Percentiles rank a stretch among this genome's conserved stretches.
Conservation (phyloP, 2,797 vertebrate species). For the Euphonia xanthogaster region DNA sequence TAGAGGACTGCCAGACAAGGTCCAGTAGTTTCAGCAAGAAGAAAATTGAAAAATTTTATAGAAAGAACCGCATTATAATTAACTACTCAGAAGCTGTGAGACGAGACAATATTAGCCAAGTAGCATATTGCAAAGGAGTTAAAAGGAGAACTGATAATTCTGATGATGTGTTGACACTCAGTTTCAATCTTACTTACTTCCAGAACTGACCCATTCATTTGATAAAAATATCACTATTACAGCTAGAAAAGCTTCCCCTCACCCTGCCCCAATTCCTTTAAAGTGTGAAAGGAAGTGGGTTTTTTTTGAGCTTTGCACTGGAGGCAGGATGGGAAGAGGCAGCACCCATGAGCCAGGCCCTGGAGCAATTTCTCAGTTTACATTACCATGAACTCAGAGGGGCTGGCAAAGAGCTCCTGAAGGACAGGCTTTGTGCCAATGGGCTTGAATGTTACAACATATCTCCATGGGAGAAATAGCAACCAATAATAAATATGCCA, state of each 20-base stretch:
- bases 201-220: neutral
- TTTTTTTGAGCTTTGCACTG: neutral
- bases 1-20: neutral
- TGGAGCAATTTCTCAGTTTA: neutral
- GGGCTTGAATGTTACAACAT: neutral
- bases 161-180: neutral
- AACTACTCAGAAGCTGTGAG: neutral
- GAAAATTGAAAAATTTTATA: constrained; percentile 5
- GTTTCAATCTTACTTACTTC: neutral
- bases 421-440: neutral
- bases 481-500: neutral
- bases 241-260: neutral
- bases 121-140: neutral
- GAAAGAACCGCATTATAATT: neutral
- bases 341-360: neutral
- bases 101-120: neutral
- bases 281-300: neutral
- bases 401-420: neutral
- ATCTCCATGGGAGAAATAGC: neutral
- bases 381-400: neutral
- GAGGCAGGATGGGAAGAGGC: neutral
- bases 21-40: neutral
- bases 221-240: neutral
- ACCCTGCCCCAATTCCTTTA: neutral
- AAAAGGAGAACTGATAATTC: neutral